Conservation (phyloP, 1,140 invertebrate species). For the Saccostrea echinata region DNA sequence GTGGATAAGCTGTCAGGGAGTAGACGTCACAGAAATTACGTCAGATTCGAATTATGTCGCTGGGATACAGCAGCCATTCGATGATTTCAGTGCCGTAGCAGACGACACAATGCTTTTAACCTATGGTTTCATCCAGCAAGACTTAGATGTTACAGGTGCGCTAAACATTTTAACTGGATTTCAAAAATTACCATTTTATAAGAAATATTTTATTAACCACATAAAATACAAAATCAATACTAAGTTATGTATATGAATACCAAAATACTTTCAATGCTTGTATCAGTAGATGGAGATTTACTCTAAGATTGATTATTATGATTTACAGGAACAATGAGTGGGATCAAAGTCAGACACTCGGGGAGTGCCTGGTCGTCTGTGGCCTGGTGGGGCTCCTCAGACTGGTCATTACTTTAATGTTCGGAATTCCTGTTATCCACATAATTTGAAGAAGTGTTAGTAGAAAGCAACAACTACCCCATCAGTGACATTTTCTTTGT, state of each 20-base stretch:
- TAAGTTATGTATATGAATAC: too few species aligned
- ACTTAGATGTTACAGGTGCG: conserved; percentile 2
- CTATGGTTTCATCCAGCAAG: conserved; percentile 34
- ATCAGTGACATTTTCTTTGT: too few species aligned
- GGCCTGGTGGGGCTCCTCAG: conserved; percentile 15
- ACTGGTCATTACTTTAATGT: not conserved
- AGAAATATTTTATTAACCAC: too few species aligned
- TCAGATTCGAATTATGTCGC: not conserved
- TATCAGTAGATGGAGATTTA: too few species aligned
- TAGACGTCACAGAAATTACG: conserved; percentile 25
- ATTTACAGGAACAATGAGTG: conserved; percentile 27
- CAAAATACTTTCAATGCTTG: too few species aligned
- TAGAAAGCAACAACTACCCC: too few species aligned
- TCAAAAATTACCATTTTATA: not conserved
- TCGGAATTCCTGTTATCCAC: too few species aligned
- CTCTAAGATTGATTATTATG: too few species aligned
- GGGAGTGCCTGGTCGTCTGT: not conserved
- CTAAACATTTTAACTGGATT: not conserved
- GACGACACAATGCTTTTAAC: not conserved
- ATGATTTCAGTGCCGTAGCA: not conserved
- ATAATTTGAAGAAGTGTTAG: too few species aligned
- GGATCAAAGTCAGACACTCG: not conserved
- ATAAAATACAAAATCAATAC: too few species aligned
- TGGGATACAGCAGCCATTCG: conserved; percentile 11
- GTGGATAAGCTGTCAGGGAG: conserved; percentile 17